Base-by-base conservation (phyloP, 1,140 invertebrate genomes). In the Orius insidiosus region DNA sequence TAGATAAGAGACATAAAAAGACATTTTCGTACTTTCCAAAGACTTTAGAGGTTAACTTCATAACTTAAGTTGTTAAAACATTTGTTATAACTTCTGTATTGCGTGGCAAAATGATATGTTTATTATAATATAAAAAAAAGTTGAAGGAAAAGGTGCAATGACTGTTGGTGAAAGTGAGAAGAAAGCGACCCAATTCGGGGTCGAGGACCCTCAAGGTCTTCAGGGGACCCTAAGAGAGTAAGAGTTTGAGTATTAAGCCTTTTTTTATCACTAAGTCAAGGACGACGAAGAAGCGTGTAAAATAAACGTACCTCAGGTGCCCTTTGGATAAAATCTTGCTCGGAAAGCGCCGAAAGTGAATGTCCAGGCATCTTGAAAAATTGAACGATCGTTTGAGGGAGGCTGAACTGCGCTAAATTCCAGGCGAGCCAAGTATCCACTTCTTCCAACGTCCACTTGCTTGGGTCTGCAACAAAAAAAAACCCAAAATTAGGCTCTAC, bases 371-470 rank as follows among this genome's bases (percentile, higher is more conserved):
- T 72, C 51, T 80, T 75, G 63, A 88, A 85, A 56, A 76, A 75
- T 47, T 81, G 77, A 14, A 76, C 62, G 16, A 71, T 70, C 19
- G 79, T 74, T 55, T 72, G 68, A 1, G 74, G 72, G 51, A 85
- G 63, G 54, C 76, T 72, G 56, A 79, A 79, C 59, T 88, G 81
- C 56, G 76, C 69, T 36, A 80, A 69, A 43, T 83, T 86, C 76
- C 79, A 89, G 57, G 80, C 71, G 15, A 90, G 69, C 87, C 88
- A 93, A 1, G 80, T 72, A 38, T 80, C 76, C 4, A 90, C 87
- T 56, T 93, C 80, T 33, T 72, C 72, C 5, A 70, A 64, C 47
- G 74, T 83, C 89, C 89, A 95, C 50, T 75, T 71, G 56, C 73
- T 69, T 34, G 88, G 86, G 72, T 92, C 87, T 93, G 63, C 3